Evolutionary conservation across 2,888 invertebrate genomes (phyloP), one percentile per base, ranked within the genome.

Genomic region (Drosophila prolongata): DNA sequence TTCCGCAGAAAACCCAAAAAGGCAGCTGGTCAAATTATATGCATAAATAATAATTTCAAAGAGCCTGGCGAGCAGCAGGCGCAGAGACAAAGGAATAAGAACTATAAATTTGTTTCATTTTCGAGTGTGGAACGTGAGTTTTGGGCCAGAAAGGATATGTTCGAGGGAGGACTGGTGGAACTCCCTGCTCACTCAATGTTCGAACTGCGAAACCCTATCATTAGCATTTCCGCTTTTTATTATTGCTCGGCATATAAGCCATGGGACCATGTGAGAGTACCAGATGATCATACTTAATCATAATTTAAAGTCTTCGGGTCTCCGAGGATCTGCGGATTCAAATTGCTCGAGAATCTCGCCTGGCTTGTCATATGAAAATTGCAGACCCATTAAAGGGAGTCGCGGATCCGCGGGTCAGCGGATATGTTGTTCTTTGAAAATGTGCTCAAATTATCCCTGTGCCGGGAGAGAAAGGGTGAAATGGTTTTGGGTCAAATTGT

Each of bases 211-310:
- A 83, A 90, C 90, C 91, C 91, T 91, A 91, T 91, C 91, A 91
- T 91, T 91, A 92, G 91, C 87, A 92, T 91, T 91, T 91, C 91
- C 91, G 92, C 91, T 91, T 91, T 92, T 92, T 92, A 91, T 90
- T 90, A 91, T 90, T 90, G 87, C 90, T 78, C 67, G 34, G 58
- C 58, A 58, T 57, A 58, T 44, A 60, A 47, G 55, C 60, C 59
- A 60, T 47, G 57, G 30, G 58, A n/a, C 52, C 56, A 59, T 52
- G 37, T 55, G 71, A 59, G 62, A 60, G 44, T 50, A 55, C 70
- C 80, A 85, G 87, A 86, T 84, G 89, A 85, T 90, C 78, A 89
- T 89, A 89, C 90, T 89, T 90, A 90, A 90, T 89, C 90, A 89
- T 90, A 90, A 90, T 90, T 90, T 90, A 80, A 90, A 82, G 68